Percentiles rank a stretch among this genome's conserved stretches.
These are phyloP conservation scores for Aphelinus certus DNA, from an alignment of 1,140 invertebrate genomes.

Conservation along the genomic window DNA sequence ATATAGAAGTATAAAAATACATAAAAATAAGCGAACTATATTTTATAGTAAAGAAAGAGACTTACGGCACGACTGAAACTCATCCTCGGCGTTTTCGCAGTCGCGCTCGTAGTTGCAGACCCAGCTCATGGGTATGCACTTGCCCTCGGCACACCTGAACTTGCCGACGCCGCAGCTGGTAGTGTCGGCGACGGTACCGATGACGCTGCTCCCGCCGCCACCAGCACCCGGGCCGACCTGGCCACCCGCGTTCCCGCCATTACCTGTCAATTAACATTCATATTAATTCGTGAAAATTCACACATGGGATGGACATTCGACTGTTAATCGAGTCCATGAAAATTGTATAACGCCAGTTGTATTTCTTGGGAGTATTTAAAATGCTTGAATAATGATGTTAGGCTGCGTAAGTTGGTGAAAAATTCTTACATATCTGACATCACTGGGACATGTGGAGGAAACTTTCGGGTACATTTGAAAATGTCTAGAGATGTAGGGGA, in stretches of 20 bases:
- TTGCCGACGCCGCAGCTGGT: conserved; percentile 68
- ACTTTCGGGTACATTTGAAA: too few species aligned
- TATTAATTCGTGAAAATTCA: too few species aligned
- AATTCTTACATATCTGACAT: too few species aligned
- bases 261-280: background rate
- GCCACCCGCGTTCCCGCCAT: background rate
- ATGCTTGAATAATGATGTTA: too few species aligned
- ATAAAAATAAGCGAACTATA: conserved; percentile 1
- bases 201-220: conserved; percentile 1
- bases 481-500: too few species aligned
- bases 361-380: too few species aligned
- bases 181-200: conserved; percentile 24
- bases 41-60: conserved; percentile 52
- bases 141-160: conserved; percentile 85
- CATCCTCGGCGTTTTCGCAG: conserved; percentile 89
- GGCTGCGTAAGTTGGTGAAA: too few species aligned
- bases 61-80: conserved; percentile 89
- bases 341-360: too few species aligned
- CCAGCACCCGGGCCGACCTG: background rate
- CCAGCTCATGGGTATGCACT: conserved; percentile 83
- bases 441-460: too few species aligned
- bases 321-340: too few species aligned
- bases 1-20: background rate
- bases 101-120: conserved; percentile 92
- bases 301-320: too few species aligned